phyloP scores from a whole-genome alignment of 2,113 vertebrate species.

The Tachysurus vachellii region DNA sequence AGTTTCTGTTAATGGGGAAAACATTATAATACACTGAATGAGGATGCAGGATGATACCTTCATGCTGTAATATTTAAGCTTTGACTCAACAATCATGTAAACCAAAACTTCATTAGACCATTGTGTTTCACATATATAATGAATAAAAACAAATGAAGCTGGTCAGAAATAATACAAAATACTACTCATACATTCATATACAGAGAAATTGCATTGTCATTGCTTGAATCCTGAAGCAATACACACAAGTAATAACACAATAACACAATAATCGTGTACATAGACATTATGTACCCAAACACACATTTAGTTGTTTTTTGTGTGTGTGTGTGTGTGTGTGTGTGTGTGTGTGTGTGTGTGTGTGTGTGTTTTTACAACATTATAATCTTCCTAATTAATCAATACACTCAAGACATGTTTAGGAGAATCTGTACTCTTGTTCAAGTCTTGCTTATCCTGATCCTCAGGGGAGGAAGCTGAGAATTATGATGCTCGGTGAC shows the following conservation, averaged over 20 bases:
- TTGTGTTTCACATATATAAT: background rate
- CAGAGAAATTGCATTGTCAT: background rate
- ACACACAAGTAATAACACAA: too few relatives aligned
- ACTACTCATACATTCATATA: background rate
- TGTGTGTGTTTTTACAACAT: background rate
- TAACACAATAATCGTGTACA: background rate
- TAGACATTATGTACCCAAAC: background rate
- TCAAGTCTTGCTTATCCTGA: background rate
- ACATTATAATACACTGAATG: slow-evolving; percentile 26
- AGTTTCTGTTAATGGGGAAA: slow-evolving; percentile 42
- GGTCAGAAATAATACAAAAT: background rate
- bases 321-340: too few relatives aligned
- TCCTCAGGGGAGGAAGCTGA: slow-evolving; percentile 16
- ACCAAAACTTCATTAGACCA: slow-evolving; percentile 14
- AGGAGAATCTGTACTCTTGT: background rate
- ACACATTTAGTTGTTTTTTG: background rate
- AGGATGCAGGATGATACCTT: slow-evolving; percentile 24
- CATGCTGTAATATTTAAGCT: slow-evolving; percentile 30
- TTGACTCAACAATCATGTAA: slow-evolving; percentile 11
- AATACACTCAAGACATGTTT: slow-evolving; percentile 39
- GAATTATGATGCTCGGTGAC: slow-evolving; percentile 12
- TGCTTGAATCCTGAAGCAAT: background rate
- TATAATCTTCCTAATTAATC: slow-evolving; percentile 26
- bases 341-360: too few relatives aligned
- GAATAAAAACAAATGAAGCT: background rate